Percentiles rank a stretch among this genome's conserved stretches.
phyloP scores from a whole-genome alignment of 2,113 vertebrate genomes.

The Neotragus pygmaeus region DNA sequence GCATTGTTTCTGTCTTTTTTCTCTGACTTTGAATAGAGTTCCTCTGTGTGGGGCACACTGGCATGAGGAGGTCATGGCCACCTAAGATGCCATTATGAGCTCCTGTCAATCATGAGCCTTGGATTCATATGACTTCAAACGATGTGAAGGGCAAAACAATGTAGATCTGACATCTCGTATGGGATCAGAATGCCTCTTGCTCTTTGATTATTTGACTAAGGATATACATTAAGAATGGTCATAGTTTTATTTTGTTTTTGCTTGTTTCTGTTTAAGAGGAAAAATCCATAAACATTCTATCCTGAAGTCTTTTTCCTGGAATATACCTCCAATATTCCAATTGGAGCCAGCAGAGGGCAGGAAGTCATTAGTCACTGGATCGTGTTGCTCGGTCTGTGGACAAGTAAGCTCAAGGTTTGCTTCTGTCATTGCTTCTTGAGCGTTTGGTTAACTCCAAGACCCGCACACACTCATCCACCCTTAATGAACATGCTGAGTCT shows the following conservation, averaged over 20 bases:
- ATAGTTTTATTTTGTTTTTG: neutral
- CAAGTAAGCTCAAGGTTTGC: neutral
- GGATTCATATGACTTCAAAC: neutral
- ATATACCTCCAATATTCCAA: neutral
- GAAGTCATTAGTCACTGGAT: neutral
- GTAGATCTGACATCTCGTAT: neutral
- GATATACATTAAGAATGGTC: neutral
- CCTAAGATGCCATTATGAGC: neutral
- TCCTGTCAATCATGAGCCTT: neutral
- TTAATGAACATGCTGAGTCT: neutral
- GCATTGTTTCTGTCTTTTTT: neutral
- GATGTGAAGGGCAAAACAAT: neutral
- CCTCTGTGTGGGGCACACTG: neutral
- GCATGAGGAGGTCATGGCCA: neutral
- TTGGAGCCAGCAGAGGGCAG: conserved; percentile 1
- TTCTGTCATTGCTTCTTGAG: neutral
- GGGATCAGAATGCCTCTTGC: neutral
- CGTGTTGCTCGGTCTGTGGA: neutral
- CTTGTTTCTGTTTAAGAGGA: neutral
- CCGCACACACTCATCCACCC: too few species aligned
- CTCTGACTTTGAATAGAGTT: neutral
- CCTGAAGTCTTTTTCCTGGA: neutral
- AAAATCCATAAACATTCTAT: neutral
- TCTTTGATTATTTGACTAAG: neutral
- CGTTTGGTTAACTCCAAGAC: neutral